Base-by-base conservation (phyloP, 2,113 vertebrate species). In the Cyphomyrus discorhynchus region DNA sequence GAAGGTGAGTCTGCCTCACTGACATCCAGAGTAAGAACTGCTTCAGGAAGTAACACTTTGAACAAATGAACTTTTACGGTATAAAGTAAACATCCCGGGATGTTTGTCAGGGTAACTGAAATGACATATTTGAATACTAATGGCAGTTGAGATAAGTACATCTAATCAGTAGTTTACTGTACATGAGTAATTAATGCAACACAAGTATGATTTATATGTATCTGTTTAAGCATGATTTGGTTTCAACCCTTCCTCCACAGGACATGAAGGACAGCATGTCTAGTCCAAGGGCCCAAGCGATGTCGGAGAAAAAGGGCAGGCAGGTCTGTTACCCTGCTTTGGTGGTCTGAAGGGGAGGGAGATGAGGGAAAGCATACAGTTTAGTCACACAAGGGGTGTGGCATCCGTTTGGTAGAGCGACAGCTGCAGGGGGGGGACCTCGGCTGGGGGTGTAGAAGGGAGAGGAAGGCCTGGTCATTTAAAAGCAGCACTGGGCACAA, bases 241-340 rank as follows among this genome's bases (percentile, higher is more conserved):
- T 45, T 77, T 87, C 3, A 82, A 11, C 1, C 45, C 11, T 92
- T 24, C 86, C 19, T 90, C 82, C 91, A 90, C 91, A 99, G 98
- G 96, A 98, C 56, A 99, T 99, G 98, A 99, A 99, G 94, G 98
- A 99, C 93, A 97, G 97, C 91, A 99, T 99, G 98, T 96, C 97
- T 3, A 95, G 97, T 92, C 97, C 97, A 62, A 96, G 95, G 45
- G 87, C 96, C 53, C 95, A 96, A 90, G 95, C 96, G 0, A 92
- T 96, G 86, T 90, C 95, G 50, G 98, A 99, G 90, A 97, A 95
- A 11, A 98, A 96, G 93, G 97, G 95, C 91, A 96, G 96, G 91
- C 97, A 98, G 98, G 98, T 98, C 82, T 94, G 96, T 93, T 27
- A 10, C 21, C 19, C 24, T 85, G 45, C 50, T 53, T 86, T 86